phyloP scores from a whole-genome alignment of 2,888 invertebrate species.

The Amiota mariae region DNA sequence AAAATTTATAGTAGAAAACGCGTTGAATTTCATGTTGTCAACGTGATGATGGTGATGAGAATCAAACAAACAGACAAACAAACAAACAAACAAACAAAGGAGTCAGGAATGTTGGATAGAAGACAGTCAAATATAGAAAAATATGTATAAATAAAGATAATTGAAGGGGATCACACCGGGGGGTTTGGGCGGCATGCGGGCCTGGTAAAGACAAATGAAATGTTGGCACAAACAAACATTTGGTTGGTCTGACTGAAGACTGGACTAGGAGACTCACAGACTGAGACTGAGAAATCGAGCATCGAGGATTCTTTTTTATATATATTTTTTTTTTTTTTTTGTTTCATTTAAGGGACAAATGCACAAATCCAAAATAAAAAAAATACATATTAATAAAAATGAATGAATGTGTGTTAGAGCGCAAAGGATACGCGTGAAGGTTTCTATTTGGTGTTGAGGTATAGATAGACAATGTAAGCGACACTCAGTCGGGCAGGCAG shows the following conservation, averaged over 20 bases:
- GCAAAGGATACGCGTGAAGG: background rate
- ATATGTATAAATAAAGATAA: background rate
- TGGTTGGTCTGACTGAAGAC: background rate
- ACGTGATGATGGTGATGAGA: slow-evolving; percentile 17
- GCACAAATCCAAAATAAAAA: background rate
- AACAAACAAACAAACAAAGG: slow-evolving; percentile 9
- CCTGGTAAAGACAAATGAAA: background rate
- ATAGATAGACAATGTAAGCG: background rate
- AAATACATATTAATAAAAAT: background rate
- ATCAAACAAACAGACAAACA: slow-evolving; percentile 22
- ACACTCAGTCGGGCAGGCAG: background rate
- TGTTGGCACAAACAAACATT: slow-evolving; percentile 23
- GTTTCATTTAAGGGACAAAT: background rate
- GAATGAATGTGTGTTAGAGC: background rate
- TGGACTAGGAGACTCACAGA: background rate
- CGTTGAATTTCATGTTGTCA: slow-evolving; percentile 24
- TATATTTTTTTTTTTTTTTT: slow-evolving; percentile 1
- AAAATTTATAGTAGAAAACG: background rate
- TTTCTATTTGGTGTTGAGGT: too few relatives aligned
- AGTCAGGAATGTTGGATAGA: background rate
- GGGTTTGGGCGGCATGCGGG: too few relatives aligned
- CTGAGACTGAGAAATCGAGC: background rate
- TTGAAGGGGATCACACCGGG: too few relatives aligned
- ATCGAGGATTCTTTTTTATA: slow-evolving; percentile 5
- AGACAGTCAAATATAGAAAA: background rate